Evolutionary conservation across 2,113 vertebrate species (phyloP), one percentile per base, ranked within the genome.

Genomic region (Proterorhinus semilunaris): DNA sequence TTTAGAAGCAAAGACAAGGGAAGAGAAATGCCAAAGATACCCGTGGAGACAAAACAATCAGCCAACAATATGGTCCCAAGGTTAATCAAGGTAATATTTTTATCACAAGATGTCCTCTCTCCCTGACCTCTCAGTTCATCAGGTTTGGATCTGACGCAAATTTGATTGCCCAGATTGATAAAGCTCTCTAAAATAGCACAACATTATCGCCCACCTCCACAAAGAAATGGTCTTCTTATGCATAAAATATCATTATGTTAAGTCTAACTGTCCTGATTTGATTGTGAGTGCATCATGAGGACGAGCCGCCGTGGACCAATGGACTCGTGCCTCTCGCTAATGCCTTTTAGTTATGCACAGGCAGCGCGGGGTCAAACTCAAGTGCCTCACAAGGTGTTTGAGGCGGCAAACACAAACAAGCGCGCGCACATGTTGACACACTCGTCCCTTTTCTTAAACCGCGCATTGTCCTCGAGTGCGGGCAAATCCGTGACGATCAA

Each of bases 401-500:
- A 80, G 76, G 58, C 52, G 53, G 1, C 57, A 63, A 46, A 63
- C 62, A 63, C 66, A 71, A 68, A 65, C 79, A 66, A 74, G 69
- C 74, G 50, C 70, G 74, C 42, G 16, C 75, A 83, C 74, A 82
- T 71, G 51, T 13, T 64, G 62, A 78, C 79, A 86, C 85, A 74
- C 88, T 87, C 79, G 81, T 85, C 86, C 86, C 75, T 48, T 69
- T 78, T 72, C 76, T 76, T 36, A 72, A 78, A 83, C 75, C 72
- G 4, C 21, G 47, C 71, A 70, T 78, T 86, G 64, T 76, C 44
- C 83, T 89, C 42, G 82, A 88, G 86, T 85, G 79, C 66, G 12
- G 75, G 73, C 59, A 81, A 87, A 88, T 87, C 79, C 85, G 89
- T 90, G 90, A 72, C 70, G 71, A 73, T 67, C 61, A 15, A 64